These are phyloP conservation scores for Colinus virginianus DNA, from an alignment of 2,113 vertebrate species.

Conservation along the genomic window DNA sequence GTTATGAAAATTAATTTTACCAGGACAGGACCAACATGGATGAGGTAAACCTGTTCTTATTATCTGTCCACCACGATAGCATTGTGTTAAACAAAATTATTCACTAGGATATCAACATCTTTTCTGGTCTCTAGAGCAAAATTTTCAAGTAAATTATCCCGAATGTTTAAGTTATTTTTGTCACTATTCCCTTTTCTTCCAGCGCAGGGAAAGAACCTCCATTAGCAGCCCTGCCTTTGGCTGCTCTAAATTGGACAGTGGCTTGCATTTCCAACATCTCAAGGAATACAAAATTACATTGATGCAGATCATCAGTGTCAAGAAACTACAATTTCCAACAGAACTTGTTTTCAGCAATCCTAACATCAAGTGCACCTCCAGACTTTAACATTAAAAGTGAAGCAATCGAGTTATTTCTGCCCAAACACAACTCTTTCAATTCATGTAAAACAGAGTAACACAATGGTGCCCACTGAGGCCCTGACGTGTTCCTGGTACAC, in stretches of 20 bases:
- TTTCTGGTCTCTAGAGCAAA: not conserved
- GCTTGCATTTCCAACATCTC: slow-evolving; percentile 71
- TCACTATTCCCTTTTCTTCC: not conserved
- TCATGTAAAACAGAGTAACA: not conserved
- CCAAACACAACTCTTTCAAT: not conserved
- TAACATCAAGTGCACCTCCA: not conserved
- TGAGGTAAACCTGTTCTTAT: not conserved
- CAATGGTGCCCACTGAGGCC: not conserved
- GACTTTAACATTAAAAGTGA: not conserved
- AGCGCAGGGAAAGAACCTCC: not conserved
- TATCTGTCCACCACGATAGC: not conserved
- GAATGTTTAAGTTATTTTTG: not conserved
- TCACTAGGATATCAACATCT: not conserved
- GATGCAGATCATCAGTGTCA: slow-evolving; percentile 1
- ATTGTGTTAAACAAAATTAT: not conserved
- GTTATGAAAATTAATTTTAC: not conserved
- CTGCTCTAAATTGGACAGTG: slow-evolving; percentile 38
- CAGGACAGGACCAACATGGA: not conserved
- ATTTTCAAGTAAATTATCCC: not conserved
- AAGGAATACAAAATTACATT: slow-evolving; percentile 52
- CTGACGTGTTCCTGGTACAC: not conserved
- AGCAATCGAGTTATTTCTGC: slow-evolving; percentile 24
- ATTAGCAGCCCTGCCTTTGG: not conserved
- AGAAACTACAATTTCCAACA: not conserved
- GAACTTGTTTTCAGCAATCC: slow-evolving; percentile 12